Evolutionary conservation across 2,797 vertebrate genomes (phyloP).

Genomic region (Cynodonichthys magdalenae): DNA sequence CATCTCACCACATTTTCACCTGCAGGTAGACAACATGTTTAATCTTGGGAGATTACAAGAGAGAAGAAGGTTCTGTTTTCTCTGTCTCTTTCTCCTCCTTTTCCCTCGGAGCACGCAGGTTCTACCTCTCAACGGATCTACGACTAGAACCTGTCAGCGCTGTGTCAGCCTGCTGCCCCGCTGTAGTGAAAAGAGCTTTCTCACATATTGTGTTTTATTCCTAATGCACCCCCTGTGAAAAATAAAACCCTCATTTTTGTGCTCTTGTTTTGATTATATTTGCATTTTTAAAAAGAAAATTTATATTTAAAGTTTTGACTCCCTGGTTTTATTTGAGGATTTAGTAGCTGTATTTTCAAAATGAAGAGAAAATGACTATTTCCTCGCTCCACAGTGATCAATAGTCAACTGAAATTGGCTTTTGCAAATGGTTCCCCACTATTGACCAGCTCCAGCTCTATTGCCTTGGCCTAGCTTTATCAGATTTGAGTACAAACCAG

Average conservation of each 20-base stretch:
- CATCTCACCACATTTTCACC: constrained; percentile 58
- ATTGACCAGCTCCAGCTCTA: constrained; percentile 60
- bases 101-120: constrained; percentile 35
- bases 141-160: constrained; percentile 55
- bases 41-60: constrained; percentile 72
- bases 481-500: constrained; percentile 65
- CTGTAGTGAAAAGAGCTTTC: constrained; percentile 41
- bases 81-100: constrained; percentile 44
- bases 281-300: neutral
- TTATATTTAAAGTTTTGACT: neutral
- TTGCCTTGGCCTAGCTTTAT: constrained; percentile 49
- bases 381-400: constrained; percentile 45
- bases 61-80: constrained; percentile 45
- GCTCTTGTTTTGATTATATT: neutral
- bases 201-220: constrained; percentile 34
- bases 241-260: neutral
- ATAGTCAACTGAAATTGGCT: constrained; percentile 56
- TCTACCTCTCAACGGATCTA: constrained; percentile 54
- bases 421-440: constrained; percentile 28
- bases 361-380: constrained; percentile 46
- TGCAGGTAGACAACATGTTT: constrained; percentile 72
- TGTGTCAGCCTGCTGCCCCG: constrained; percentile 54
- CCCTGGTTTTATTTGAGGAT: constrained; percentile 18
- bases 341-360: constrained; percentile 41
- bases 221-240: constrained; percentile 32